Evolutionary conservation across 1,140 invertebrate species (phyloP), one percentile per base, ranked within the genome.

Genomic region (Trichonephila clavata): DNA sequence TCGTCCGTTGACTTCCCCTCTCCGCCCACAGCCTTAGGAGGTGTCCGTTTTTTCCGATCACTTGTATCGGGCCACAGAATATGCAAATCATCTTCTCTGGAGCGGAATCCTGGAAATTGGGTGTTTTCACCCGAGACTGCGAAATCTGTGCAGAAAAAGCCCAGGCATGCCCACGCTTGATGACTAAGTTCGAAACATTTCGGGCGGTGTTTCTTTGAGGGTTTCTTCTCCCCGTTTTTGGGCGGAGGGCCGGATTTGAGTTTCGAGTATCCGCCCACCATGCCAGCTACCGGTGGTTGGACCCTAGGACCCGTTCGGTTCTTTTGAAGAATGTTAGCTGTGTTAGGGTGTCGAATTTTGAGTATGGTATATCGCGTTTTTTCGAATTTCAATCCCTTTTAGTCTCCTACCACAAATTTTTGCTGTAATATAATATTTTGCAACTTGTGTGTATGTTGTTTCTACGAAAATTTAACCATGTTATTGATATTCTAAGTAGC

Each of bases 11-110:
- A 68, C 65, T 68, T 68, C 16, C n/a, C 65, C 65, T 24, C 24
- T 1, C n/a, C 65, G 65, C 65, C 65, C 65, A n/a, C 65, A 21
- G 65, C 65, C 65, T 24, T n/a, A 68, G 65, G 65, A 68, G 65
- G 65, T 68, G 65, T 68, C 65, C 65, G 65, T 68, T 68, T 50
- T 50, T 50, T 68, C 65, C 65, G 24, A 68, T 68, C 65, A 68
- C 7, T 68, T 68, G n/a, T 68, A 68, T 68, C n/a, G n/a, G 24
- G n/a, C 24, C n/a, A n/a, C 65, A 0, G n/a, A n/a, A 24, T 68
- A 68, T 68, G 65, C 65, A 68, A 68, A 68, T 27, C 21, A 1
- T 68, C 65, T 50, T 50, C 50, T 68, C n/a, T 14, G 65, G 65
- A 68, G 24, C 65, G 24, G 65, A 68, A 65, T 65, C 63, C n/a